Base-by-base conservation (phyloP, 1,140 invertebrate species). In the Chionoecetes opilio region DNA sequence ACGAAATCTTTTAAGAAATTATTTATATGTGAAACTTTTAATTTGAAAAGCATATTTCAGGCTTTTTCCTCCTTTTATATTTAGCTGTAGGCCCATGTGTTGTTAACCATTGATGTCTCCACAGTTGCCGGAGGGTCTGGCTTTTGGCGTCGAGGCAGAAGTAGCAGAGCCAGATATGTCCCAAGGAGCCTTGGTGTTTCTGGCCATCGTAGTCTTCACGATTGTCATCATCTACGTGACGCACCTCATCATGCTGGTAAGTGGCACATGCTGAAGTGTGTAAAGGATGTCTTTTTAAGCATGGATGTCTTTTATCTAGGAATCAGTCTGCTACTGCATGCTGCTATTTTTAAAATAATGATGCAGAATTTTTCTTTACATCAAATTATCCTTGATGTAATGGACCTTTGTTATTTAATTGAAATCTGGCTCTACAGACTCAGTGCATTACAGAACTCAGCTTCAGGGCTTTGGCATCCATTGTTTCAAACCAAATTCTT, bases 81-180 rank as follows among this genome's bases (percentile, higher is more conserved):
- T 31, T 53, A 34, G 8, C 46, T 2, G 21, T 82, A n/a, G 32
- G 35, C 2, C 9, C 26, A 14, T 84, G 3, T 82, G 8, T 32
- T 75, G 14, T 34, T 34, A 92, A 34, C 9, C 34, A 35, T 41
- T 84, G 46, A 9, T 34, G 9, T 94, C 32, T 85, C 91, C 89
- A 85, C 82, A 94, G 93, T 89, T 94, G 34, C 93, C 93, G 21
- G 93, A 94, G 34, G 93, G 93, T 29, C 84, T 94, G 75, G 93
- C 93, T 35, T 94, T 94, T 94, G 93, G 93, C 46, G 88, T 94
- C 46, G 93, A 94, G 32, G 93, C 93, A 94, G 93, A 94, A 90
- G 31, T 94, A 6, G 93, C 93, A 34, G 93, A 94, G n/a, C 93
- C 93, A 53, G 63, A 94, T 0, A 85, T 94, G 93, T 91, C 93